A percentile compares a stretch with the other conserved stretches of the same genome.
phyloP scores from a whole-genome alignment of 1,140 invertebrate genomes.

The Battus philenor region DNA sequence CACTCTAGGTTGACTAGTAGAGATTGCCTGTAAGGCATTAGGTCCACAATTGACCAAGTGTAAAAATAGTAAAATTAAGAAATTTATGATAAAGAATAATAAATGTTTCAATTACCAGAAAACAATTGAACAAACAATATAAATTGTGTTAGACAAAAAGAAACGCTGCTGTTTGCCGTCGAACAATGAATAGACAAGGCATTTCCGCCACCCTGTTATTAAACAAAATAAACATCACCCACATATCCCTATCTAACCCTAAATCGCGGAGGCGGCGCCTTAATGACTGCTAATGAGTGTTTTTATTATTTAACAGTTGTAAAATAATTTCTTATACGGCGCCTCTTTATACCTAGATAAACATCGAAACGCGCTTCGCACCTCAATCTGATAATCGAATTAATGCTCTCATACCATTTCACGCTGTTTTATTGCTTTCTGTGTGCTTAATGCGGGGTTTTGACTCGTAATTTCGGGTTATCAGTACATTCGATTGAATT shows the following conservation, averaged over 20 bases:
- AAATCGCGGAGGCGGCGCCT: slow-evolving; percentile 58
- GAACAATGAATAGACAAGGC: slow-evolving; percentile 43
- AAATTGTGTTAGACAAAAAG: too few species aligned
- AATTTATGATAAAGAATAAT: too few species aligned
- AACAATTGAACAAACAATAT: too few species aligned
- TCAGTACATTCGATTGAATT: slow-evolving; percentile 62
- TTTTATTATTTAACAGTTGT: slow-evolving; percentile 74
- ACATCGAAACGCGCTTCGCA: slow-evolving; percentile 74
- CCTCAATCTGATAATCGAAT: slow-evolving; percentile 75
- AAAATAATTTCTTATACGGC: slow-evolving; percentile 72
- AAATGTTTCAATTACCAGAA: too few species aligned
- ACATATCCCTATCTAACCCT: slow-evolving; percentile 52
- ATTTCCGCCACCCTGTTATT: slow-evolving; percentile 44
- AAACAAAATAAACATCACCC: slow-evolving; percentile 55
- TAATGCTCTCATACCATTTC: slow-evolving; percentile 71
- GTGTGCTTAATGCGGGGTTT: slow-evolving; percentile 59
- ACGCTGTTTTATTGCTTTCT: slow-evolving; percentile 71
- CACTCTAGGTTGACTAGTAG: too few species aligned
- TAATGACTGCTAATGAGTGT: slow-evolving; percentile 73
- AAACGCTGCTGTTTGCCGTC: slow-evolving; percentile 18
- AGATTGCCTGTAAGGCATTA: too few species aligned
- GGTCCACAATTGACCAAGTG: too few species aligned
- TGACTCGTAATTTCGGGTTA: slow-evolving; percentile 63
- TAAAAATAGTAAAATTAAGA: too few species aligned
- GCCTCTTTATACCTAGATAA: slow-evolving; percentile 74